Evolutionary conservation across 2,797 vertebrate species (phyloP).

Genomic region (Thamnophis elegans): DNA sequence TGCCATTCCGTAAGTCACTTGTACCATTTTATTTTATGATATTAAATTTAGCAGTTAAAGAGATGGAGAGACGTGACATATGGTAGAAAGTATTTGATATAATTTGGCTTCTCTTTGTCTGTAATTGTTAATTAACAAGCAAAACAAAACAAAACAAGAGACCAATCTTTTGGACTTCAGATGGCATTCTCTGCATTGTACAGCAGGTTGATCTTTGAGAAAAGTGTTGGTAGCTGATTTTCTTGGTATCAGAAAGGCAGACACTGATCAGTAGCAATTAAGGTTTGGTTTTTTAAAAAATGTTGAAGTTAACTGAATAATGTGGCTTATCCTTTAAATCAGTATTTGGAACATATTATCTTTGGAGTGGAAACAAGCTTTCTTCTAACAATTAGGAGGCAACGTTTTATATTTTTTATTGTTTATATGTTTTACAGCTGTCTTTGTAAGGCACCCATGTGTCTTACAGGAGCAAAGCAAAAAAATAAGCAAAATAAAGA

Average conservation of each 20-base stretch:
- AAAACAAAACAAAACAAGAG: background rate
- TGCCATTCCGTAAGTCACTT: background rate
- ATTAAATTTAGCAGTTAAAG: constrained; percentile 25
- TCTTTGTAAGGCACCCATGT: background rate
- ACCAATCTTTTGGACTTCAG: background rate
- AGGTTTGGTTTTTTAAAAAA: rapidly evolving
- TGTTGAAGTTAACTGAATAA: background rate
- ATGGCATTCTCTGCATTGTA: background rate
- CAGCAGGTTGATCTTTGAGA: background rate
- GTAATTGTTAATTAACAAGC: constrained; percentile 14
- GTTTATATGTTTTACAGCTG: background rate
- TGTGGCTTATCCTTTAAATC: background rate
- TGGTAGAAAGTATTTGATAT: constrained; percentile 10
- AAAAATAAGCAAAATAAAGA: background rate
- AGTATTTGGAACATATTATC: background rate
- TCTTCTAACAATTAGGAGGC: background rate
- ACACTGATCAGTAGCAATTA: background rate
- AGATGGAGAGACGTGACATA: constrained; percentile 7
- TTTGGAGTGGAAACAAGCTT: background rate
- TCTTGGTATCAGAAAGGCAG: background rate
- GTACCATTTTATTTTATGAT: constrained; percentile 11
- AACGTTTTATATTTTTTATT: background rate
- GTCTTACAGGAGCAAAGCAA: background rate
- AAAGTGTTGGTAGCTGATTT: background rate
- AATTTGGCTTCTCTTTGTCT: constrained; percentile 11